Evolutionary conservation across 1,140 invertebrate species (phyloP).

Genomic region (Platyscapa corneri): DNA sequence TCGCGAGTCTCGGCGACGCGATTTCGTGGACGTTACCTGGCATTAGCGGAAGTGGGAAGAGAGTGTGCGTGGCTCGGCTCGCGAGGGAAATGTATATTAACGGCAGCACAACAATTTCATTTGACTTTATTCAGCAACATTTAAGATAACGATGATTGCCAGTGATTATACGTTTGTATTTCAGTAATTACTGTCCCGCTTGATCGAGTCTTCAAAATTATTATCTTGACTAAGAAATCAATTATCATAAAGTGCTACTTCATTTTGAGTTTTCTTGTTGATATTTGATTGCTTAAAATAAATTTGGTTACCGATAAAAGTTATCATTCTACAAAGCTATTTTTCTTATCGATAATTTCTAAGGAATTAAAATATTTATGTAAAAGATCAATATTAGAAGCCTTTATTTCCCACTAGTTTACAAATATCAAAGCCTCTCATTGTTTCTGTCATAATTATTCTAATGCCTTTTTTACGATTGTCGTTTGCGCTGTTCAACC

Average conservation of each 20-base stretch:
- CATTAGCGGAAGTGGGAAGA: too few species aligned
- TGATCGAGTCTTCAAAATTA: constrained; percentile 29
- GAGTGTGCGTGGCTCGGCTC: too few species aligned
- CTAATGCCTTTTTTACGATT: neutral
- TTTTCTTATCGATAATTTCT: constrained; percentile 8
- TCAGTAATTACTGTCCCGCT: constrained; percentile 15
- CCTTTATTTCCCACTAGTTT: neutral
- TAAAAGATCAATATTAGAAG: neutral
- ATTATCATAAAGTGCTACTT: constrained; percentile 40
- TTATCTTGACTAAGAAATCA: constrained; percentile 32
- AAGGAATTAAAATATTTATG: constrained; percentile 24
- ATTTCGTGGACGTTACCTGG: neutral
- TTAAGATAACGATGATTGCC: constrained; percentile 7
- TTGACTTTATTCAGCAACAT: constrained; percentile 1
- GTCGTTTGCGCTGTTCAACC: neutral
- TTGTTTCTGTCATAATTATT: neutral
- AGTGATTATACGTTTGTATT: constrained; percentile 14
- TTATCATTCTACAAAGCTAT: constrained; percentile 29
- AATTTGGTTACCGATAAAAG: constrained; percentile 36
- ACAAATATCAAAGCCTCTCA: neutral
- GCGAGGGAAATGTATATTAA: neutral
- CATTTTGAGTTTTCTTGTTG: constrained; percentile 24
- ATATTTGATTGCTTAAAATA: constrained; percentile 42
- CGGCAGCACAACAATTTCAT: neutral
- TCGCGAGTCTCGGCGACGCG: neutral